These are phyloP conservation scores for Sitophilus oryzae DNA, from an alignment of 1,140 invertebrate genomes.

Conservation along the genomic window DNA sequence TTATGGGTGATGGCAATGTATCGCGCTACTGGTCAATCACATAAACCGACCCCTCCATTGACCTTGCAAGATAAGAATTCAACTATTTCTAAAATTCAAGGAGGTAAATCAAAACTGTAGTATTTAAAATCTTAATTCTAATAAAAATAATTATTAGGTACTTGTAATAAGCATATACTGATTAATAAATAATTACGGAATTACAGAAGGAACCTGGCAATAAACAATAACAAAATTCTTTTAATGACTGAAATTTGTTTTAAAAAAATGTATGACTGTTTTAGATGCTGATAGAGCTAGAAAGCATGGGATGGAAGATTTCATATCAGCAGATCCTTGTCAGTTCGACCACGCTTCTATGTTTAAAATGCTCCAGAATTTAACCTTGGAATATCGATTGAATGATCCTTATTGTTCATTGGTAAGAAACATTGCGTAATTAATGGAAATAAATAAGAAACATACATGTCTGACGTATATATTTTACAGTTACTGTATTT, in stretches of 20 bases:
- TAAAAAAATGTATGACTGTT: constrained; percentile 7
- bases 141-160: too few species aligned
- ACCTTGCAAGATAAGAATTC: constrained; percentile 80
- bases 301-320: constrained; percentile 99
- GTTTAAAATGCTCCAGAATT: constrained; percentile 86
- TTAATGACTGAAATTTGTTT: too few species aligned
- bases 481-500: too few species aligned
- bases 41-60: constrained; percentile 93
- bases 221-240: too few species aligned
- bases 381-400: constrained; percentile 91
- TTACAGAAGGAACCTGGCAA: too few species aligned
- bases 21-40: constrained; percentile 95
- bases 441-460: too few species aligned
- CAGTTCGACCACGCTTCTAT: constrained; percentile 90
- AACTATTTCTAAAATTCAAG: constrained; percentile 83
- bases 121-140: too few species aligned
- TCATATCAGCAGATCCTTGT: constrained; percentile 96
- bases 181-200: too few species aligned
- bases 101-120: too few species aligned
- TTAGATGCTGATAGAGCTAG: constrained; percentile 90
- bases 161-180: too few species aligned
- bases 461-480: too few species aligned
- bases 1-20: constrained; percentile 99
- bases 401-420: constrained; percentile 96
- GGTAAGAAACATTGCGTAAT: constrained; percentile 50